Evolutionary conservation across 2,888 invertebrate genomes (phyloP), one percentile per base, ranked within the genome.

Genomic region (Aphodius granarius): DNA sequence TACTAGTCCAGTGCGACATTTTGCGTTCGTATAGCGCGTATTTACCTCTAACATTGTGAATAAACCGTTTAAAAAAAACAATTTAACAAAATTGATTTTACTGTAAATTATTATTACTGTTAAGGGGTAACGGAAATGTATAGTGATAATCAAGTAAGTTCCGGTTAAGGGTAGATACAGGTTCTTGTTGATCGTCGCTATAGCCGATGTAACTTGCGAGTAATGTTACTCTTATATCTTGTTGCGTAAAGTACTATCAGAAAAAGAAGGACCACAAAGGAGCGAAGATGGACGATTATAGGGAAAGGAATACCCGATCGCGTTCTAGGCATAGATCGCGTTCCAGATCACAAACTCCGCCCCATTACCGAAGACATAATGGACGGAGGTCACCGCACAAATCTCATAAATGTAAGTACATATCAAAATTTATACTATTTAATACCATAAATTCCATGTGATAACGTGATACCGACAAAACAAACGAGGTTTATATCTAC

Each of bases 321-420:
- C 82, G 83, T 79, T 86, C 77, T 15, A 71, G 77, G 23, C 79
- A 79, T 22, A 75, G 85, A 78, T 86, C 86, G 20, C 83, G 83
- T 66, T 87, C 87, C 5, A 83, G 84, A 79, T 86, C 80, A 16
- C 79, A 78, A 77, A 80, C 87, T 3, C 43, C 68, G 9, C 86
- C 86, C 70, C 83, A 83, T 79, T 83, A 84, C 75, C 82, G 84
- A 77, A 83, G 85, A 76, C 79, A 79, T 70, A 80, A 80, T 76
- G 80, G 79, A 20, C 77, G 78, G 43, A 79, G 78, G 73, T 74
- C 77, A 3, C 75, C 75, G n/a, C 73, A 75, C 20, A 77, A 77
- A 75, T 76, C 76, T 18, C 75, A 76, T 64, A 77, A 75, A 77
- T 77, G 75, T 77, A 66, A 71, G 66, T 22, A 71, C 15, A 2